These are phyloP conservation scores for Pollimyrus isidori DNA, from an alignment of 2,113 vertebrate genomes.

Conservation along the genomic window DNA sequence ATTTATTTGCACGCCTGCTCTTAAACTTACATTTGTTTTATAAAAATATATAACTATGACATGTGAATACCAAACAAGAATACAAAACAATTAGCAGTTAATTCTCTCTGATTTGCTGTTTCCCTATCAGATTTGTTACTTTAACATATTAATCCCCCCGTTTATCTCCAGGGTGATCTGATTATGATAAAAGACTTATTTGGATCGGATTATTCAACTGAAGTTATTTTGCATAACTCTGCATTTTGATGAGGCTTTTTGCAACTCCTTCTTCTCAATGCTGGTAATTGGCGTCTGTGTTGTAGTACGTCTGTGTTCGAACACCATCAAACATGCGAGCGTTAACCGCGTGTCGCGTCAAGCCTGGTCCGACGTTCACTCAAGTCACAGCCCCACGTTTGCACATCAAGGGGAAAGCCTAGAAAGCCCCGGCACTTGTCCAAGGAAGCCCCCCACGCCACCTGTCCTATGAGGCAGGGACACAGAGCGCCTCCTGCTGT, in stretches of 20 bases:
- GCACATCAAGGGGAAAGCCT: slow-evolving; percentile 41
- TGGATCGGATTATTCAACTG: slow-evolving; percentile 50
- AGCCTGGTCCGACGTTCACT: slow-evolving; percentile 52
- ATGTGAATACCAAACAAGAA: not conserved
- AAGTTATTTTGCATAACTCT: slow-evolving; percentile 63
- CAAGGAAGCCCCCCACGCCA: not conserved
- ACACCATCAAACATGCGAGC: slow-evolving; percentile 55
- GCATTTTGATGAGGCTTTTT: slow-evolving; percentile 59
- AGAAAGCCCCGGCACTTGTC: not conserved
- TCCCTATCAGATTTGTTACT: slow-evolving; percentile 30
- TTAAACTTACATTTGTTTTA: not conserved
- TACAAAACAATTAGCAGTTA: slow-evolving; percentile 23
- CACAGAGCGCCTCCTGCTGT: not conserved
- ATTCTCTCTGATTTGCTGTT: slow-evolving; percentile 27
- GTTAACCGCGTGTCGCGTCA: slow-evolving; percentile 56
- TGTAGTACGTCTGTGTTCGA: slow-evolving; percentile 17
- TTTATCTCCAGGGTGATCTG: slow-evolving; percentile 40
- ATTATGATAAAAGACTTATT: slow-evolving; percentile 58
- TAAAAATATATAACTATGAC: not conserved
- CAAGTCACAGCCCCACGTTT: slow-evolving; percentile 37
- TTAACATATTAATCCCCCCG: slow-evolving; percentile 40
- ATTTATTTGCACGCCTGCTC: not conserved
- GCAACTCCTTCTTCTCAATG: slow-evolving; percentile 55
- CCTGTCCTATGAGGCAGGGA: not conserved
- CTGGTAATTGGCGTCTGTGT: slow-evolving; percentile 48